Evolutionary conservation across 1,140 invertebrate species (phyloP), one percentile per base, ranked within the genome.

Genomic region (Linepithema humile): DNA sequence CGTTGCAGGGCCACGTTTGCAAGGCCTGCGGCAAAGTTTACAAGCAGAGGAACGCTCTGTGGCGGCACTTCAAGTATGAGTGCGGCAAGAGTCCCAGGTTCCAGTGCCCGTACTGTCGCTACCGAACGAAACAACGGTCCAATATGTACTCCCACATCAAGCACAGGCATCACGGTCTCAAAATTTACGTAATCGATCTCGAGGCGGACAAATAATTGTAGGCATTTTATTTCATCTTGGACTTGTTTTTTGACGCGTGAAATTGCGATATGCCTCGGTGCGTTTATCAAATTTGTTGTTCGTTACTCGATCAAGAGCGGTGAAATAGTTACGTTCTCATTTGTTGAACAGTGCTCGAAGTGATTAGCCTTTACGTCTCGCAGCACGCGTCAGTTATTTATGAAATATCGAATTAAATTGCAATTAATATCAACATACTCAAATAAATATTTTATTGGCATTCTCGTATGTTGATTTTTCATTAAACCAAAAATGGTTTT

Each of bases 71-170:
- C 45, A 93, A 94, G 45, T 95, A 95, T 89, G 95, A 96, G 85
- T 96, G 95, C 84, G 95, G 95, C 43, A 95, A 95, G 70, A 93
- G 94, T 88, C 95, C 96, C 0, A 94, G 95, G n/a, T 95, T 95
- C 77, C 92, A 95, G 83, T 96, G 96, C 89, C 93, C 93, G 17
- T 93, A 95, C 85, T 96, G 96, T 69, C 89, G 94, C 10, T 95
- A 95, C 78, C 92, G 94, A 45, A 94, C 95, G 10, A 95, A 95
- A 74, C 94, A 95, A 55, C 95, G 95, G 40, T 94, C 93, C n/a
- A 95, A 95, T 84, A 94, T 96, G 23, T 94, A 94, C 29, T 90
- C 91, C 5, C 96, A 96, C 86, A 88, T 95, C 0, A 87, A 84
- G 57, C 89, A 89, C 64, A 92, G 73, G 48, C 91, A 92, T 62